Percentiles rank a stretch among this genome's conserved stretches.
phyloP scores from a whole-genome alignment of 2,797 vertebrate genomes.

The Sardinella longiceps region DNA sequence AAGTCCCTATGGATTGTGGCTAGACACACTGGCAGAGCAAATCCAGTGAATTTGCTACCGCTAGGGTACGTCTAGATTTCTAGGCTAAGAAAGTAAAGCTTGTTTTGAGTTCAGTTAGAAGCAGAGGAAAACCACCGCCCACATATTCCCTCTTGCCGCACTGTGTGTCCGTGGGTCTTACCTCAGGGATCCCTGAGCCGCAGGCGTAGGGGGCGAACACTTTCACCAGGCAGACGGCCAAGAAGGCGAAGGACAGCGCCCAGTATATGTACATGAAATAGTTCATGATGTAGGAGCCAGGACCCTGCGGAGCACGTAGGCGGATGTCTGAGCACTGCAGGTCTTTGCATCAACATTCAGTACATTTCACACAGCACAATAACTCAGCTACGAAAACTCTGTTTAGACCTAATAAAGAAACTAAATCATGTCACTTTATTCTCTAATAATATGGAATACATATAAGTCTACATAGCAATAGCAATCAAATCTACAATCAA shows the following conservation, averaged over 20 bases:
- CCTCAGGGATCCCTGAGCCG: slow-evolving; percentile 98
- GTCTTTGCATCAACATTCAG: background rate
- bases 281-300: slow-evolving; percentile 99
- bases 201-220: slow-evolving; percentile 97
- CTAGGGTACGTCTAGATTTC: no score
- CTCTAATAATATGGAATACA: no score
- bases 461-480: no score
- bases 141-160: background rate
- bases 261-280: slow-evolving; percentile 99
- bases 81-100: no score
- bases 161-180: slow-evolving; percentile 60
- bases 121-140: background rate
- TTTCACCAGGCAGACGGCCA: slow-evolving; percentile 95
- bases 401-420: no score
- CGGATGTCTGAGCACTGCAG: background rate
- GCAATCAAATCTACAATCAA: no score
- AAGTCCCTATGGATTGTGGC: no score
- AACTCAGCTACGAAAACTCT: no score
- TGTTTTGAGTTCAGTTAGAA: background rate
- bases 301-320: slow-evolving; percentile 76
- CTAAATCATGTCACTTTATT: no score
- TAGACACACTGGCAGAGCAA: no score
- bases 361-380: background rate
- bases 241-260: slow-evolving; percentile 95
- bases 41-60: no score